Base-by-base conservation (phyloP, 2,113 vertebrate genomes). In the Leptodactylus fuscus region DNA sequence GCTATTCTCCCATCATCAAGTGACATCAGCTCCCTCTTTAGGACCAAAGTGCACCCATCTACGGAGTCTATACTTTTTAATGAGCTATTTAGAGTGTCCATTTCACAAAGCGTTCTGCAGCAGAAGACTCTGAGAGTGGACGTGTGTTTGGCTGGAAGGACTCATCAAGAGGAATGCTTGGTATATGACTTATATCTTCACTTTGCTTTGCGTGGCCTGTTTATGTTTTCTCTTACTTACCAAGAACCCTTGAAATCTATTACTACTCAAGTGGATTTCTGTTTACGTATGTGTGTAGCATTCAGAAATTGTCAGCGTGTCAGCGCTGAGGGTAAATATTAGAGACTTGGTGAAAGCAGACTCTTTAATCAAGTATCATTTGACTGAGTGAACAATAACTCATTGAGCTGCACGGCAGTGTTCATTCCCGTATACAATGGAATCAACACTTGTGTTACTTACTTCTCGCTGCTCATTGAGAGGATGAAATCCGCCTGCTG, bases 11-110 rank as follows among this genome's bases (percentile, higher is more conserved):
- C 95, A 38, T 94, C 93, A 82, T 94, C 94, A 4, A 24, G 87
- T n/a, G 94, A 95, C 20, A 87, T 55, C 88, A 95, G 94, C 92
- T 94, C 92, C 79, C 92, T 96, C 3, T 96, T 96, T 87, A 93
- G 95, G 87, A 96, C 95, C 11, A 95, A 93, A 89, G 89, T 95
- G 70, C 92, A 94, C 78, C 89, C 90, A 32, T 91, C 92, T 80
- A 65, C 80, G 11, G 94, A 95, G 77, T 90, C 86, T 1, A 38
- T 94, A 65, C 27, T 88, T 9, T 92, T 95, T 88, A 91, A 88
- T 0, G 95, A 96, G 60, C 71, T 96, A 41, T 96, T 96, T 91
- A 87, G 95, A 87, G 91, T 91, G 41, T 87, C 90, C 65, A 90
- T 95, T 83, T 90, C 93, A 85, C 94, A 92, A 69, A 41, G 73